Evolutionary conservation across 2,888 invertebrate species (phyloP), one percentile per base, ranked within the genome.

Genomic region (Calliphora vomitoria): DNA sequence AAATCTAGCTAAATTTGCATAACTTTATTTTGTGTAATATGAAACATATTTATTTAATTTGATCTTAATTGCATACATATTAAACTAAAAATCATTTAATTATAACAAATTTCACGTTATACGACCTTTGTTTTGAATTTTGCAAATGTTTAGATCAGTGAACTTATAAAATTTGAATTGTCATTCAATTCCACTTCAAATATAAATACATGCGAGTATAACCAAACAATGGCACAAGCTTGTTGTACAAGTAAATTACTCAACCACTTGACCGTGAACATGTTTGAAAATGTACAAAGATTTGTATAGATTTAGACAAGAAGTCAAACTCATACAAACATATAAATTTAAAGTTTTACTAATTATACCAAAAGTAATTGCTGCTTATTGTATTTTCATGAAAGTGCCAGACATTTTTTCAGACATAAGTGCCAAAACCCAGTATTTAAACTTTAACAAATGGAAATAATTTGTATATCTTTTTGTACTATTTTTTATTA

Each of bases 361-460:
- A 44, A 44, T 44, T 44, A 44, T 10, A 41, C 0, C 41, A 41
- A 66, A 41, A 38, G 4, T 31, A 62, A 35, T 15, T 66, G 44
- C 13, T 66, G 18, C 18, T 3, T 66, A 18, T 66, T 66, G n/a
- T 41, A 13, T 41, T 41, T 38, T 38, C 38, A 8, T 38, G 18
- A 41, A 64, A 64, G 38, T 18, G n/a, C 64, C 64, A 18, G 41
- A 38, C 18, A 10, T 18, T 41, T 41, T 44, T 41, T 18, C 20
- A 66, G 20, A 41, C 4, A 20, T 41, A 41, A 38, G 41, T 66
- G 4, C n/a, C 8, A 18, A 66, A 41, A 15, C 20, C 66, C 20
- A 44, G 66, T 41, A 25, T 64, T 38, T 64, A 18, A 64, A 64
- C n/a, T n/a, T 64, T 64, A 64, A 41, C 64, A 64, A 64, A 64